These are phyloP conservation scores for Watersipora subatra DNA, from an alignment of 1,140 invertebrate species.

Conservation along the genomic window DNA sequence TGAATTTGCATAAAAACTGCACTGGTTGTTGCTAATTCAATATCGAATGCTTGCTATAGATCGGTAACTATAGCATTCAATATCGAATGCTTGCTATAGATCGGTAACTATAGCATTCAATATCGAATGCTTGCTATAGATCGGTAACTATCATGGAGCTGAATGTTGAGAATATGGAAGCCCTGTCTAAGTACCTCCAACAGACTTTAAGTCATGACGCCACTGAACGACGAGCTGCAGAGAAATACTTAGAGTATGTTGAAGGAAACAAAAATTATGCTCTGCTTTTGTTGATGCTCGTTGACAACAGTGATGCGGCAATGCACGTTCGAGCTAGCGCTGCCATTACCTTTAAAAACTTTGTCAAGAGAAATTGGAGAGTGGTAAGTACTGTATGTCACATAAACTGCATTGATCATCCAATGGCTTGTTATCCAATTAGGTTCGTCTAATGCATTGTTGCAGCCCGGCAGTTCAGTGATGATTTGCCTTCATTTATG, in stretches of 20 bases:
- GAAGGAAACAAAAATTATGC: conserved; percentile 83
- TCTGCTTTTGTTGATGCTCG: conserved; percentile 64
- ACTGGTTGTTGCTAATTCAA: too few relatives aligned
- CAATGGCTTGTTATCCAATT: background rate
- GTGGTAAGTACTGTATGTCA: conserved; percentile 57
- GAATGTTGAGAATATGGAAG: conserved; percentile 44
- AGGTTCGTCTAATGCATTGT: too few relatives aligned
- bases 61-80: too few relatives aligned
- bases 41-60: too few relatives aligned
- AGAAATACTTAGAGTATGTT: conserved; percentile 78
- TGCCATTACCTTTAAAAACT: conserved; percentile 90
- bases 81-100: too few relatives aligned
- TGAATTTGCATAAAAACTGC: too few relatives aligned
- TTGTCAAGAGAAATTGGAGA: conserved; percentile 86
- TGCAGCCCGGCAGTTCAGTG: too few relatives aligned
- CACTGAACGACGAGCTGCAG: conserved; percentile 61
- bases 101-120: too few relatives aligned
- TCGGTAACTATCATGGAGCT: background rate
- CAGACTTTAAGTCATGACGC: conserved; percentile 76
- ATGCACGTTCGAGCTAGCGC: conserved; percentile 67
- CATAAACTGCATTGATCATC: conserved; percentile 2
- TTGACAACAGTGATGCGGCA: conserved; percentile 62
- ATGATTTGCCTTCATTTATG: conserved; percentile 15
- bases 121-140: too few relatives aligned
- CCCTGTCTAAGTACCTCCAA: conserved; percentile 65